Evolutionary conservation across 2,113 vertebrate species (phyloP).

Genomic region (Anolis carolinensis): DNA sequence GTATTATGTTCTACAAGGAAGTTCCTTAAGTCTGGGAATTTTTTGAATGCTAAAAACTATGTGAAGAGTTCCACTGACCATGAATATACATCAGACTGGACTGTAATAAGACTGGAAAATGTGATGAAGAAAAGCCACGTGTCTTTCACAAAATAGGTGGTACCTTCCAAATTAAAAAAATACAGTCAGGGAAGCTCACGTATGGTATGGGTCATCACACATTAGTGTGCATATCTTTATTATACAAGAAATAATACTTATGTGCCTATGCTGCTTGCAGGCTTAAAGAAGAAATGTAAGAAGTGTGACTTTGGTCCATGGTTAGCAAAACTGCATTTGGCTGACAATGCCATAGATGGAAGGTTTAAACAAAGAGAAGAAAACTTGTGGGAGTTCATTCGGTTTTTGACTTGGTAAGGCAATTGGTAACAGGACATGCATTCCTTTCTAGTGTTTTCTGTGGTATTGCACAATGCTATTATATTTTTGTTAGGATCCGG

Average conservation of each 20-base stretch:
- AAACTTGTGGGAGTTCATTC: constrained; percentile 50
- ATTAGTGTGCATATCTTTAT: not conserved
- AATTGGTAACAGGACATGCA: not conserved
- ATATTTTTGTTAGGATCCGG: not conserved
- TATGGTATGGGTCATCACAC: not conserved
- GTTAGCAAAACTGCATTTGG: constrained; percentile 61
- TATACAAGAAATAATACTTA: not conserved
- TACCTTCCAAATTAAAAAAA: not conserved
- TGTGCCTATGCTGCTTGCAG: constrained; percentile 36
- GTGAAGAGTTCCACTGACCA: not conserved
- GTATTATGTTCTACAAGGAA: not conserved
- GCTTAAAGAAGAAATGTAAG: constrained; percentile 50
- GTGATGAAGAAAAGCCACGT: not conserved
- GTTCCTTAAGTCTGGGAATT: not conserved
- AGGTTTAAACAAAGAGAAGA: constrained; percentile 52
- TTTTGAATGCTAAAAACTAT: not conserved
- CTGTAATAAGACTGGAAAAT: not conserved
- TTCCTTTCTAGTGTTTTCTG: not conserved
- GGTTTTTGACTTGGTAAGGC: constrained; percentile 59
- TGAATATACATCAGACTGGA: not conserved
- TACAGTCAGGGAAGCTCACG: not conserved
- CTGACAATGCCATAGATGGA: constrained; percentile 64
- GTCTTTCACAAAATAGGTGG: not conserved
- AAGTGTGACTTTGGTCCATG: constrained; percentile 52
- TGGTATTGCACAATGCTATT: not conserved